Evolutionary conservation across 2,113 vertebrate species (phyloP).

Genomic region (Ia io): DNA sequence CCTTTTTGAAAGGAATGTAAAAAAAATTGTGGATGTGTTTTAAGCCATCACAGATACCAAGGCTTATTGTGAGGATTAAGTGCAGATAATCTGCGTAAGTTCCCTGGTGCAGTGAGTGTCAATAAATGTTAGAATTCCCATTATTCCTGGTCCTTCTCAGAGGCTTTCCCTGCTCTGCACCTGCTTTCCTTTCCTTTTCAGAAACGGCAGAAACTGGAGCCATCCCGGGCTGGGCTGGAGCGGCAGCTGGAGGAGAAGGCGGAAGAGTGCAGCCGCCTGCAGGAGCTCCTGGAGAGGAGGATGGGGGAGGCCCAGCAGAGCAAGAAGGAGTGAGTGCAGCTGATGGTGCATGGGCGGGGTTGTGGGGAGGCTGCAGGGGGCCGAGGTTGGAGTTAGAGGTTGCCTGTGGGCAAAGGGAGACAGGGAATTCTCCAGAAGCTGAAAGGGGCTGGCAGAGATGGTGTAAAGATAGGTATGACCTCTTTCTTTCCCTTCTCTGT

Average conservation of each 20-base stretch:
- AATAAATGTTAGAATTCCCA: not conserved
- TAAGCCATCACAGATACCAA: not conserved
- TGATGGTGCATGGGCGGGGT: rapidly evolving
- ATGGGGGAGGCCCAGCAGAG: constrained; percentile 87
- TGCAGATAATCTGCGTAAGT: not conserved
- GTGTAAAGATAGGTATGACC: constrained; percentile 72
- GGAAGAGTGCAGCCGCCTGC: constrained; percentile 87
- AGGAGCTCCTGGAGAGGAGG: constrained; percentile 85
- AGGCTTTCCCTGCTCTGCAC: not conserved
- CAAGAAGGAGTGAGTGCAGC: constrained; percentile 86
- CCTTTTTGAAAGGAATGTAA: not conserved
- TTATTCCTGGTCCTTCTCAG: not conserved
- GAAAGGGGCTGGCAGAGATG: constrained; percentile 82
- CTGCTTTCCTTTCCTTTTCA: constrained; percentile 21
- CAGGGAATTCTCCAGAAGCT: constrained; percentile 78
- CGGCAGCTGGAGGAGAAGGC: constrained; percentile 85
- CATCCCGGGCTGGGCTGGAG: constrained; percentile 77
- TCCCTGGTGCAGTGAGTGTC: not conserved
- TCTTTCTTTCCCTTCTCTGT: not conserved
- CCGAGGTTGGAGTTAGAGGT: not conserved
- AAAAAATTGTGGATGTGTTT: not conserved
- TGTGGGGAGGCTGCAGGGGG: not conserved
- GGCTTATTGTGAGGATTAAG: not conserved
- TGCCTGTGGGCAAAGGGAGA: constrained; percentile 57
- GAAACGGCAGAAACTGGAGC: constrained; percentile 80